Evolutionary conservation across 2,113 vertebrate species (phyloP).

Genomic region (Hypomesus transpacificus): DNA sequence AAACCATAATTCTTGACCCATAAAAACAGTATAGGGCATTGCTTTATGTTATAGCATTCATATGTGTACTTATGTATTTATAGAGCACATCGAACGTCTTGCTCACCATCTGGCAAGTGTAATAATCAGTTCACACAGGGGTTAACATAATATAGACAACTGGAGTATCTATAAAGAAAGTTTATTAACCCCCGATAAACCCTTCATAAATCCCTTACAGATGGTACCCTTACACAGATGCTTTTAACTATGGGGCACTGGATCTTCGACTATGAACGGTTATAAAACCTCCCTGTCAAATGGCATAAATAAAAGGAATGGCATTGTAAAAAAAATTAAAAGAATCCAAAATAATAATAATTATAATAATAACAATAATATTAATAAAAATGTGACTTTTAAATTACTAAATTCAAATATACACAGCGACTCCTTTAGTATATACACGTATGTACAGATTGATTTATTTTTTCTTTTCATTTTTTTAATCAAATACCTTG

Average conservation of each 20-base stretch:
- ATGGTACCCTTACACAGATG: slow-evolving; percentile 60
- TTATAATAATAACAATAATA: slow-evolving; percentile 65
- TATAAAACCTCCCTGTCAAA: slow-evolving; percentile 74
- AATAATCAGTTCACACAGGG: background rate
- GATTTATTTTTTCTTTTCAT: slow-evolving; percentile 50
- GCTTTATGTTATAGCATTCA: too few species aligned
- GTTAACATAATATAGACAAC: too few species aligned
- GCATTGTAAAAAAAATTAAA: slow-evolving; percentile 76
- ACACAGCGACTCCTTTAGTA: slow-evolving; percentile 98
- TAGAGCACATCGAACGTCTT: background rate
- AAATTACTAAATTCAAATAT: slow-evolving; percentile 99
- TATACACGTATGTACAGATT: slow-evolving; percentile 92
- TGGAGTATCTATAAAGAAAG: background rate
- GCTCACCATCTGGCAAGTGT: background rate
- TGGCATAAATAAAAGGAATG: slow-evolving; percentile 89
- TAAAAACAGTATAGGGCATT: too few species aligned
- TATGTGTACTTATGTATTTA: background rate
- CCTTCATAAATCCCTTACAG: slow-evolving; percentile 55
- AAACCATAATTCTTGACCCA: too few species aligned
- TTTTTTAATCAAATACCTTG: slow-evolving; percentile 78
- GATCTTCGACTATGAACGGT: slow-evolving; percentile 68
- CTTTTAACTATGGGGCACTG: slow-evolving; percentile 67
- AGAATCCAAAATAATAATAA: slow-evolving; percentile 59
- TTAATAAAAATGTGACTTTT: slow-evolving; percentile 79
- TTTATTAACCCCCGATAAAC: slow-evolving; percentile 54